Conservation (phyloP, 2,797 vertebrate genomes). For the Botia kubotai region DNA sequence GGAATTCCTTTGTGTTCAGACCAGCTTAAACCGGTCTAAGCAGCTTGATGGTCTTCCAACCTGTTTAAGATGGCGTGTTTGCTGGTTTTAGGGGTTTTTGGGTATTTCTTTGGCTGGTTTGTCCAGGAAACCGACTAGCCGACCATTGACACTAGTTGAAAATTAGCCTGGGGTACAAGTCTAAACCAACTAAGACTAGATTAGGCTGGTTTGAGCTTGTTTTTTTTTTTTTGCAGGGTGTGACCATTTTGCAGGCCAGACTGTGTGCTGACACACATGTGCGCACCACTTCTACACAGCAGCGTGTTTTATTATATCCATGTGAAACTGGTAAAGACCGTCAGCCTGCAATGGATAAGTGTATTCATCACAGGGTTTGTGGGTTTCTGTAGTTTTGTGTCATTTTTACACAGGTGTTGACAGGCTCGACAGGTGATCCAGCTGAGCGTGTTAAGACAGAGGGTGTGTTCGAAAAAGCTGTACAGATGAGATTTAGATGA, state of each 20-base stretch:
- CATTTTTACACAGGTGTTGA: slow-evolving; percentile 9
- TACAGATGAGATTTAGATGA: slow-evolving; percentile 64
- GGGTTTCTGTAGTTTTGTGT: not conserved
- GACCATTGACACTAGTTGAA: not conserved
- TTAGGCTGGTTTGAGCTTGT: not conserved
- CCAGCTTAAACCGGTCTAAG: not conserved
- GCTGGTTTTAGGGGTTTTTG: not conserved
- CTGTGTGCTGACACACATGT: not conserved
- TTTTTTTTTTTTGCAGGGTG: not conserved
- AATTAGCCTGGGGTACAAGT: not conserved
- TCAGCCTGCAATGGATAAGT: not conserved
- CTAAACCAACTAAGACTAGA: not conserved
- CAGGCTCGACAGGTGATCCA: slow-evolving; percentile 3
- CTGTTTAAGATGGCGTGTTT: not conserved
- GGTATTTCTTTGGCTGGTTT: too few species aligned
- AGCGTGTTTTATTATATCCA: not conserved
- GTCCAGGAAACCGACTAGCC: not conserved
- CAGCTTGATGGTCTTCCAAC: too few species aligned
- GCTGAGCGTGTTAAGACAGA: slow-evolving; percentile 12
- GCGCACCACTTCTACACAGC: not conserved
- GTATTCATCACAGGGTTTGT: not conserved
- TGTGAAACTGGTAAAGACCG: not conserved
- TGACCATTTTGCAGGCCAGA: not conserved
- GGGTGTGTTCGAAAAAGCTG: slow-evolving; percentile 52
- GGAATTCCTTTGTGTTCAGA: not conserved